phyloP scores from a whole-genome alignment of 2,113 vertebrate genomes.

The Rhabdomys dilectus region DNA sequence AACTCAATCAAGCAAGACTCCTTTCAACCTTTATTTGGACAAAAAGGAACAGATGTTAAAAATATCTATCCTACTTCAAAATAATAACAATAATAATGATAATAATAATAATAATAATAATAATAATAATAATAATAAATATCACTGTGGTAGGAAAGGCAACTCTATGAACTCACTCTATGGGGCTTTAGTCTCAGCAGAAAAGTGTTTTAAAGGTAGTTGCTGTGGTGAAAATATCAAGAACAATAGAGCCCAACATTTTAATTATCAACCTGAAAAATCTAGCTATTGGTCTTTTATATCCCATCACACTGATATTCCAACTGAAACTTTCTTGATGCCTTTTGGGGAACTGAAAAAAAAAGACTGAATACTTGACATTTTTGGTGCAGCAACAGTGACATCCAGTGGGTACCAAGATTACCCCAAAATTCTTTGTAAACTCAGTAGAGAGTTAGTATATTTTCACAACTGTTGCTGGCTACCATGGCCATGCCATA shows the following conservation, averaged over 20 bases:
- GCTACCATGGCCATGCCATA: background rate
- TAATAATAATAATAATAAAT: slow-evolving; percentile 72
- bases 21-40: slow-evolving; percentile 69
- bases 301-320: slow-evolving; percentile 53
- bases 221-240: slow-evolving; percentile 68
- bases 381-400: slow-evolving; percentile 84
- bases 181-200: slow-evolving; percentile 67
- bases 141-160: slow-evolving; percentile 67
- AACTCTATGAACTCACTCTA: slow-evolving; percentile 64
- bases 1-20: slow-evolving; percentile 78
- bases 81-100: slow-evolving; percentile 61
- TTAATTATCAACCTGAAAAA: slow-evolving; percentile 73
- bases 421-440: slow-evolving; percentile 82
- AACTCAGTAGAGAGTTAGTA: slow-evolving; percentile 61
- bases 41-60: slow-evolving; percentile 78
- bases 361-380: slow-evolving; percentile 74
- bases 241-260: slow-evolving; percentile 66
- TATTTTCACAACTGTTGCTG: slow-evolving; percentile 46
- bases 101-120: background rate
- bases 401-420: slow-evolving; percentile 90
- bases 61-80: slow-evolving; percentile 78
- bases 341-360: slow-evolving; percentile 78
- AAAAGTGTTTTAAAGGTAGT: slow-evolving; percentile 68
- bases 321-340: slow-evolving; percentile 67
- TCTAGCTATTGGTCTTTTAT: slow-evolving; percentile 64